Conservation (phyloP, 2,888 invertebrate genomes). For the Chesias legatella region DNA sequence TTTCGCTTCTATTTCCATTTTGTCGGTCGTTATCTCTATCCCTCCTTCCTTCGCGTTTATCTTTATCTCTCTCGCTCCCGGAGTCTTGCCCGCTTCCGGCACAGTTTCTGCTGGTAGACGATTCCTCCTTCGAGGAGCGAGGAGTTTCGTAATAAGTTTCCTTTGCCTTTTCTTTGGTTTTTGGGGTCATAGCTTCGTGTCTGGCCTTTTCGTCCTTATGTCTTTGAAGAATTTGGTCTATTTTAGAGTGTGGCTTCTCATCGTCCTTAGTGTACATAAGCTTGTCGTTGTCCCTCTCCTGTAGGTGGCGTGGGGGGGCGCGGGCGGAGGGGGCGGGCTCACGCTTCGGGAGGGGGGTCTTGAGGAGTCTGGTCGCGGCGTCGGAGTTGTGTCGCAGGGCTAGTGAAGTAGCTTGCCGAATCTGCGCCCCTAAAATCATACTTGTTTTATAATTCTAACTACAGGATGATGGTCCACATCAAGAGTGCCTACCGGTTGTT, state of each 20-base stretch:
- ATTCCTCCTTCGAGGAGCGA: not conserved
- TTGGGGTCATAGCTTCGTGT: slow-evolving; percentile 7
- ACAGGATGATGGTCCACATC: too few relatives aligned
- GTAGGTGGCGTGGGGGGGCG: slow-evolving; percentile 13
- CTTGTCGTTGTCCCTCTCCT: slow-evolving; percentile 52
- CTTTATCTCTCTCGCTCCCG: not conserved
- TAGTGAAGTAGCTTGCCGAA: slow-evolving; percentile 61
- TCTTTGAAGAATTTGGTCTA: slow-evolving; percentile 6
- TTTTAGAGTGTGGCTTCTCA: slow-evolving; percentile 51
- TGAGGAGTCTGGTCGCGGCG: slow-evolving; percentile 49
- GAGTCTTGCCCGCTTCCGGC: not conserved
- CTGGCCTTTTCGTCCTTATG: slow-evolving; percentile 3
- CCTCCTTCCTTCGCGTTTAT: not conserved
- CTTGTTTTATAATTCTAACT: too few relatives aligned
- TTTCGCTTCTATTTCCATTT: not conserved
- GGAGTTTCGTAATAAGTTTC: slow-evolving; percentile 4
- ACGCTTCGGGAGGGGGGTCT: slow-evolving; percentile 38
- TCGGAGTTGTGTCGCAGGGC: slow-evolving; percentile 55
- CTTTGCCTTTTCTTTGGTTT: slow-evolving; percentile 10
- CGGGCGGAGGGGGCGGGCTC: not conserved
- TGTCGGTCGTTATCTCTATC: not conserved
- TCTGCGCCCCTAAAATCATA: slow-evolving; percentile 56
- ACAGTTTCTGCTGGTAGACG: not conserved
- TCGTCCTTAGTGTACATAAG: slow-evolving; percentile 75
- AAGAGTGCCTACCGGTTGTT: too few relatives aligned